A percentile compares a stretch with the other conserved stretches of the same genome.
These are phyloP conservation scores for Spondyliosoma cantharus DNA, from an alignment of 2,797 vertebrate species.

Conservation along the genomic window DNA sequence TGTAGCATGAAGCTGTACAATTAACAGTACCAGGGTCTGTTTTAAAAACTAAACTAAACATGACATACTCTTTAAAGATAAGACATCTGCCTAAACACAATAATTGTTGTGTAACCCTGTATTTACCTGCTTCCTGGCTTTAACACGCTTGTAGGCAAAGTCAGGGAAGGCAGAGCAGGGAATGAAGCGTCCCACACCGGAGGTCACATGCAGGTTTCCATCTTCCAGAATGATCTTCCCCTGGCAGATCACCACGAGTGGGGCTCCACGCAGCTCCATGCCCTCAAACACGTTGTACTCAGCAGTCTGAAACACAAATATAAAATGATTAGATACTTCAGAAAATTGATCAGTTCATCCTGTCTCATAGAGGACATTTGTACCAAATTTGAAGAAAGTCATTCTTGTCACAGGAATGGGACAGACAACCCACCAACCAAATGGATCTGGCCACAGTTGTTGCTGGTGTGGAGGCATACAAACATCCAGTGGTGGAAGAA, in stretches of 20 bases:
- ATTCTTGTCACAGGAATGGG: too few species aligned
- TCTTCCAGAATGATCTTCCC: conserved; percentile 97
- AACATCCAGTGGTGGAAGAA: too few species aligned
- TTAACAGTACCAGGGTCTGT: neutral
- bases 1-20: neutral
- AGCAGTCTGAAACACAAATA: conserved; percentile 83
- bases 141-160: conserved; percentile 96
- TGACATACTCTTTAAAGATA: neutral
- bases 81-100: neutral
- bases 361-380: too few species aligned
- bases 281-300: conserved; percentile 99
- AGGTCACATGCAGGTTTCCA: conserved; percentile 89
- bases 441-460: too few species aligned
- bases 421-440: too few species aligned
- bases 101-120: neutral
- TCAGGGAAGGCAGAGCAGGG: conserved; percentile 93
- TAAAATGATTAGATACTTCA: neutral
- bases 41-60: neutral
- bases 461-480: too few species aligned
- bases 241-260: conserved; percentile 94
- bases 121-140: conserved; percentile 96
- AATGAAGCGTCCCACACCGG: conserved; percentile 93
- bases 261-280: conserved; percentile 94
- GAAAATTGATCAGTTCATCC: neutral
- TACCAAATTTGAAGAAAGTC: too few species aligned